Conservation (phyloP, 2,113 vertebrate species). For the Podarcis raffonei region DNA sequence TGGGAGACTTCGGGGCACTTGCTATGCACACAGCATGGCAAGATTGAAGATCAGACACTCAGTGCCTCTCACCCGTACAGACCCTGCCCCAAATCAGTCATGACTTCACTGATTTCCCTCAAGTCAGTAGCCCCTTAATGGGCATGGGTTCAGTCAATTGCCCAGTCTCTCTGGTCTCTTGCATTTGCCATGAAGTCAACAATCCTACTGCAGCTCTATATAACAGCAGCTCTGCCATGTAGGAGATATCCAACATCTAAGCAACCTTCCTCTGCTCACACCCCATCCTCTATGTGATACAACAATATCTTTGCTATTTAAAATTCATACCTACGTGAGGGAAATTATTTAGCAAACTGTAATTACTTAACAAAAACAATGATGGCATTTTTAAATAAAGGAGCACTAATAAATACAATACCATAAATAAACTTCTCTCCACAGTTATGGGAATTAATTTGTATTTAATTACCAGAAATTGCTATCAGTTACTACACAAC, state of each 20-base stretch:
- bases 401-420: constrained; percentile 76
- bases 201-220: not conserved
- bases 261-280: not conserved
- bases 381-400: constrained; percentile 73
- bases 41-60: not conserved
- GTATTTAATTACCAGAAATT: constrained; percentile 82
- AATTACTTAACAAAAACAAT: constrained; percentile 80
- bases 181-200: not conserved
- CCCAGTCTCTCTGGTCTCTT: not conserved
- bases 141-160: not conserved
- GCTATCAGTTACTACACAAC: constrained; percentile 76
- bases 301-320: constrained; percentile 63
- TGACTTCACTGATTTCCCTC: not conserved
- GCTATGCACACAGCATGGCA: not conserved
- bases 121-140: not conserved
- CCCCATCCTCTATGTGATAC: constrained; percentile 35
- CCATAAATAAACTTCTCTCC: constrained; percentile 78
- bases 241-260: not conserved
- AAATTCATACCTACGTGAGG: constrained; percentile 76
- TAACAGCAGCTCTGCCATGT: not conserved
- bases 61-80: not conserved
- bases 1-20: not conserved
- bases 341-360: constrained; percentile 79
- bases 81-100: not conserved
- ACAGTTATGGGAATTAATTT: constrained; percentile 78